Evolutionary conservation across 2,113 vertebrate species (phyloP).

Genomic region (Sula dactylatra): DNA sequence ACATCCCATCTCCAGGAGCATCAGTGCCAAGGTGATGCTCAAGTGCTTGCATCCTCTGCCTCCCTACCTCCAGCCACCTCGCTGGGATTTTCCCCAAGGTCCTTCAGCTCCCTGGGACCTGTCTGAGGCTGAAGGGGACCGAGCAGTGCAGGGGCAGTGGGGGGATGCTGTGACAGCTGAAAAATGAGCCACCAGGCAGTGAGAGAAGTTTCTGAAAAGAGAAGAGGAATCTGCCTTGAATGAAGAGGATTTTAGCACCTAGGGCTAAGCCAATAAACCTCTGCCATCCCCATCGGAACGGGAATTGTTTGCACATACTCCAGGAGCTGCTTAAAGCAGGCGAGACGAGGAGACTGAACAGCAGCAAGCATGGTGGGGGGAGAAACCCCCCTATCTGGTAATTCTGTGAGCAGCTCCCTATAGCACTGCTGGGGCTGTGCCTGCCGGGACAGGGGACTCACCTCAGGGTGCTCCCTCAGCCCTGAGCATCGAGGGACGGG

Average conservation of each 20-base stretch:
- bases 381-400: background rate
- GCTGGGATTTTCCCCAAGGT: background rate
- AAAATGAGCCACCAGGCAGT: background rate
- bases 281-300: background rate
- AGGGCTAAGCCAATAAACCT: slow-evolving; percentile 46
- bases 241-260: slow-evolving; percentile 65
- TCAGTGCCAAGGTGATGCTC: background rate
- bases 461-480: background rate
- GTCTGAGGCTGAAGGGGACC: background rate
- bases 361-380: background rate
- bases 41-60: background rate
- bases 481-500: background rate
- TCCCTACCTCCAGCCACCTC: background rate
- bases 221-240: slow-evolving; percentile 41
- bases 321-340: background rate
- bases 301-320: slow-evolving; percentile 26
- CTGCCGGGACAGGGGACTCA: background rate
- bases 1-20: background rate
- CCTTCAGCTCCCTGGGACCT: background rate
- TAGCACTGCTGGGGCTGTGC: background rate
- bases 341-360: background rate
- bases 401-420: background rate
- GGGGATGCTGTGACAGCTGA: slow-evolving; percentile 26
- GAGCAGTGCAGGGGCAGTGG: background rate
- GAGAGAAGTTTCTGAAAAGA: background rate